Percentiles rank a stretch among this genome's conserved stretches.
Evolutionary conservation across 2,113 vertebrate species (phyloP).

Genomic region (Emberiza fucata): DNA sequence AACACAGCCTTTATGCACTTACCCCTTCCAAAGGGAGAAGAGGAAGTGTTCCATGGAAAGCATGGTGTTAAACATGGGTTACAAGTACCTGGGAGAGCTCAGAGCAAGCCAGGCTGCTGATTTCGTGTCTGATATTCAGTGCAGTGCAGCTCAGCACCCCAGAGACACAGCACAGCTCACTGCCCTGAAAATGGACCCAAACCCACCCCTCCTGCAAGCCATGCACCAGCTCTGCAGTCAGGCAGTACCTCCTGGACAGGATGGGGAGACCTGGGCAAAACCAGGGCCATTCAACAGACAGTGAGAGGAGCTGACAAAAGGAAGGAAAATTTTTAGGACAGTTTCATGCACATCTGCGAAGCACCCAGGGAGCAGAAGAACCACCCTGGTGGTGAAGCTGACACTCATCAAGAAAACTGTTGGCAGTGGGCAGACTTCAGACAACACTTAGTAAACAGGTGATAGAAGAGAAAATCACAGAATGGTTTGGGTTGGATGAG

Average conservation of each 20-base stretch:
- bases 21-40: not conserved
- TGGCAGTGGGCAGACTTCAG: not conserved
- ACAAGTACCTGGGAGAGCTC: not conserved
- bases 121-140: not conserved
- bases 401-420: not conserved
- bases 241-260: not conserved
- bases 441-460: not conserved
- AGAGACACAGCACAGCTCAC: not conserved
- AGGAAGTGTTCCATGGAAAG: not conserved
- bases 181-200: fast-evolving
- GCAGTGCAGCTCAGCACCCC: not conserved
- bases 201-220: not conserved
- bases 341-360: not conserved
- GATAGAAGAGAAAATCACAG: not conserved
- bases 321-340: not conserved
- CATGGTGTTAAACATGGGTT: not conserved
- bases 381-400: not conserved
- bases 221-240: not conserved
- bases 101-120: not conserved
- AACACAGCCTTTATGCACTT: not conserved
- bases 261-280: not conserved
- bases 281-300: not conserved
- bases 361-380: not conserved
- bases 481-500: not conserved
- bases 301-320: not conserved